Conservation (phyloP, 2,888 invertebrate genomes). For the Agriopis marginaria region DNA sequence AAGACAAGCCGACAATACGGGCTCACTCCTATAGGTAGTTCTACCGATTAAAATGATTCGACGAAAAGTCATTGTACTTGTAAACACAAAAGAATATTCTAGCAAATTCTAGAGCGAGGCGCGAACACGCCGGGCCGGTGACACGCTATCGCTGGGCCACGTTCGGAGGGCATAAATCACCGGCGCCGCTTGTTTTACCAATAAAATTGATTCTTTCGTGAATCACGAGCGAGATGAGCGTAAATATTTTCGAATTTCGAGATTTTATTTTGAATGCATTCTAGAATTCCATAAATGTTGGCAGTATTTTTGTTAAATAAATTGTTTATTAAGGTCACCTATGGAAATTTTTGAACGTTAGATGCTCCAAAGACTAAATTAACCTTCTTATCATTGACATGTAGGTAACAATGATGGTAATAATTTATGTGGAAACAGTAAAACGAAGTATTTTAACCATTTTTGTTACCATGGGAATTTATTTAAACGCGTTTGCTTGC, state of each 20-base stretch:
- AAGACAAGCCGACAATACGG: conserved; percentile 31
- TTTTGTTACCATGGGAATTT: too few species aligned
- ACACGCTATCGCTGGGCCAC: conserved; percentile 78
- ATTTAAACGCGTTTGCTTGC: too few species aligned
- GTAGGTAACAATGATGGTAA: too few species aligned
- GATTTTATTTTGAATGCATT: conserved; percentile 33
- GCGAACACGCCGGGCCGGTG: conserved; percentile 74
- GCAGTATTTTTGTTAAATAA: too few species aligned
- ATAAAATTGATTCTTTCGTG: conserved; percentile 82
- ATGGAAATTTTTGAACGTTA: neutral
- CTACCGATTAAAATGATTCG: conserved; percentile 41
- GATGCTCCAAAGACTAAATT: too few species aligned
- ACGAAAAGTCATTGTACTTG: conserved; percentile 61
- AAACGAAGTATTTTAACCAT: too few species aligned
- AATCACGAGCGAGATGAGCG: conserved; percentile 62
- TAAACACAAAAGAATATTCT: conserved; percentile 78
- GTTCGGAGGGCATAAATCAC: conserved; percentile 81
- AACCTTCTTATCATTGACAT: too few species aligned
- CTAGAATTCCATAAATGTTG: neutral
- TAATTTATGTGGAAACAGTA: too few species aligned
- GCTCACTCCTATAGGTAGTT: conserved; percentile 13
- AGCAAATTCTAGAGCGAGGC: conserved; percentile 78
- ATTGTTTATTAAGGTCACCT: neutral
- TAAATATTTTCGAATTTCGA: conserved; percentile 55
- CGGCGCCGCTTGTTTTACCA: conserved; percentile 79